Evolutionary conservation across 1,140 invertebrate genomes (phyloP).

Genomic region (Drosophila sulfurigaster): DNA sequence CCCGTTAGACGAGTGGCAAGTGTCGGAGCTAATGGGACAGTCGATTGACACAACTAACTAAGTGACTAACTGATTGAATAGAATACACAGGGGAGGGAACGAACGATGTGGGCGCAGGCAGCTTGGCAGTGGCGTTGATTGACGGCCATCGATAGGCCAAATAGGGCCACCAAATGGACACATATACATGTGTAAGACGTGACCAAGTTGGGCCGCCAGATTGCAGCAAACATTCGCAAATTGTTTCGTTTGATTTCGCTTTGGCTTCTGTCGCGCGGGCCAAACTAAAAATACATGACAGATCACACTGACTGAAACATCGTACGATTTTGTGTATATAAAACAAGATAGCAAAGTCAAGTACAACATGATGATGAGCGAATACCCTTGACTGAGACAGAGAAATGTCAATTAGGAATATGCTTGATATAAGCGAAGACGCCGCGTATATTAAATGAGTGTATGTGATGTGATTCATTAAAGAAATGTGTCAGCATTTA

Average conservation of each 20-base stretch:
- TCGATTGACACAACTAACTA: slow-evolving; percentile 71
- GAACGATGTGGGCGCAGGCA: slow-evolving; percentile 31
- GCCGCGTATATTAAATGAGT: too few species aligned
- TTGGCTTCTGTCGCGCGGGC: slow-evolving; percentile 65
- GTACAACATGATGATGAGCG: slow-evolving; percentile 18
- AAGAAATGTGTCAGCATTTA: too few species aligned
- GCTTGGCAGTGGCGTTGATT: slow-evolving; percentile 35
- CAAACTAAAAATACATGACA: slow-evolving; percentile 68
- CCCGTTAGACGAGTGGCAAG: slow-evolving; percentile 58
- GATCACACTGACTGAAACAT: slow-evolving; percentile 69
- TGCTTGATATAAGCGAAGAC: background rate
- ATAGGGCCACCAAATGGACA: slow-evolving; percentile 34
- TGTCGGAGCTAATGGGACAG: slow-evolving; percentile 77
- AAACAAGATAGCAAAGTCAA: slow-evolving; percentile 57
- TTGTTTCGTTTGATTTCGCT: slow-evolving; percentile 64
- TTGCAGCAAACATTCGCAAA: slow-evolving; percentile 75
- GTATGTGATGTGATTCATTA: too few species aligned
- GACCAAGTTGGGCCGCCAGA: slow-evolving; percentile 31
- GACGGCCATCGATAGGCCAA: slow-evolving; percentile 56
- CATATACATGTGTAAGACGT: slow-evolving; percentile 11
- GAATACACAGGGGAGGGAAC: slow-evolving; percentile 11
- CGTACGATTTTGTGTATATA: slow-evolving; percentile 82
- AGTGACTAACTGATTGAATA: slow-evolving; percentile 59
- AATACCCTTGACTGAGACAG: slow-evolving; percentile 46
- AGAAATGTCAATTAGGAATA: background rate